A percentile compares a stretch with the other conserved stretches of the same genome.
Conservation (phyloP, 2,888 invertebrate genomes). For the Coremacera marginata region DNA sequence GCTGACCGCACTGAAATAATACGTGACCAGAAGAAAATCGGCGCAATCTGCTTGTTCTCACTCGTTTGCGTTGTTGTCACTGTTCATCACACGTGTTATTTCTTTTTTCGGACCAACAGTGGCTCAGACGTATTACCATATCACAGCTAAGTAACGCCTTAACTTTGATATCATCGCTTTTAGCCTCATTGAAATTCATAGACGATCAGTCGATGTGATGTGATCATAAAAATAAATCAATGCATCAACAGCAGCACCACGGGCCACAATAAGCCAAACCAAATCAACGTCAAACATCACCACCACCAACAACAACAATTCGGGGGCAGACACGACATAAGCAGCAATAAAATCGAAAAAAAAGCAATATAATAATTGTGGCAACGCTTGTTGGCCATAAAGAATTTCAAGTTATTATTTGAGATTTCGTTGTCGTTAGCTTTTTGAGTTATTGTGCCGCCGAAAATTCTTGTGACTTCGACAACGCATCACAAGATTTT, state of each 20-base stretch:
- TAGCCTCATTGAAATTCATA: constrained; percentile 29
- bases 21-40: not conserved
- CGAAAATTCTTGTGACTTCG: constrained; percentile 12
- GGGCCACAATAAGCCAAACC: not conserved
- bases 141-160: not conserved
- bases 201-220: constrained; percentile 1
- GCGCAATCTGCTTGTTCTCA: not conserved
- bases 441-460: constrained; percentile 27
- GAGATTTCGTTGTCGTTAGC: constrained; percentile 1
- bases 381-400: constrained; percentile 17
- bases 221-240: constrained; percentile 36
- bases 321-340: not conserved
- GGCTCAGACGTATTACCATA: constrained; percentile 17
- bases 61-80: not conserved
- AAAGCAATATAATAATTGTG: not conserved
- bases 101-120: constrained; percentile 9
- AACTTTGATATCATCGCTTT: not conserved
- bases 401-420: constrained; percentile 23
- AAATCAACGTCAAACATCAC: not conserved
- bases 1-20: not conserved
- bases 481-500: not conserved
- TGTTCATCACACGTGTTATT: not conserved
- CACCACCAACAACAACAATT: not conserved
- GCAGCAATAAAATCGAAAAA: not conserved
- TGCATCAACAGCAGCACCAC: constrained; percentile 32